These are phyloP conservation scores for Datnioides undecimradiatus DNA, from an alignment of 2,113 vertebrate species.

Conservation along the genomic window DNA sequence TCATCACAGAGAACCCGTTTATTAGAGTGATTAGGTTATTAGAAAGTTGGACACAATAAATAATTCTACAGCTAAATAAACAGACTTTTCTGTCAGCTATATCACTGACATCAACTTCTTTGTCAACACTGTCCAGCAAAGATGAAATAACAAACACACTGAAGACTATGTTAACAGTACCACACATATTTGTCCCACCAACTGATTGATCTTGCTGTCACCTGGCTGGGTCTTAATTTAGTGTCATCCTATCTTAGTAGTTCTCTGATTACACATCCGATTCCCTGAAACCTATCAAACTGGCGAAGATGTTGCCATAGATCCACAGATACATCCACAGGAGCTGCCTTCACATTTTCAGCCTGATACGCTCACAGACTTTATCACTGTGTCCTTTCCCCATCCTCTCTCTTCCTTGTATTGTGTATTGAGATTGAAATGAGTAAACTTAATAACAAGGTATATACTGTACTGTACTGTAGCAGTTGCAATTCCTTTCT, in stretches of 20 bases:
- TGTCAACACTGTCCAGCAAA: not conserved
- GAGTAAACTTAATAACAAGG: not conserved
- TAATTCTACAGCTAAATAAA: not conserved
- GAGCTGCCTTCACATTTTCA: not conserved
- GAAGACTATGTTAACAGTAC: not conserved
- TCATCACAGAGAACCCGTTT: not conserved
- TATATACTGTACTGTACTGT: not conserved
- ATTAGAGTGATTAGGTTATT: not conserved
- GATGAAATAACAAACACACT: not conserved
- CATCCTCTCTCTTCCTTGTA: too few species aligned
- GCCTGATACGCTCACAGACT: not conserved
- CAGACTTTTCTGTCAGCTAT: not conserved
- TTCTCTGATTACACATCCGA: not conserved
- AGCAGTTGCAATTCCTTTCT: not conserved
- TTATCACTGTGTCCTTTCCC: not conserved
- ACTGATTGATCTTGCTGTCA: not conserved
- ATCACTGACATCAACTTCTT: not conserved
- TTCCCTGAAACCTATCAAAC: not conserved
- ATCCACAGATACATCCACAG: not conserved
- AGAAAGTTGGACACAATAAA: not conserved
- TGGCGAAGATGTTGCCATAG: not conserved
- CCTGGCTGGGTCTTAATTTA: not conserved
- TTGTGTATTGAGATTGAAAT: not conserved
- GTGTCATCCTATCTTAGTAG: not conserved
- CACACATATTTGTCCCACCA: not conserved